Base-by-base conservation (phyloP, 2,797 vertebrate genomes). In the Trachops cirrhosus region DNA sequence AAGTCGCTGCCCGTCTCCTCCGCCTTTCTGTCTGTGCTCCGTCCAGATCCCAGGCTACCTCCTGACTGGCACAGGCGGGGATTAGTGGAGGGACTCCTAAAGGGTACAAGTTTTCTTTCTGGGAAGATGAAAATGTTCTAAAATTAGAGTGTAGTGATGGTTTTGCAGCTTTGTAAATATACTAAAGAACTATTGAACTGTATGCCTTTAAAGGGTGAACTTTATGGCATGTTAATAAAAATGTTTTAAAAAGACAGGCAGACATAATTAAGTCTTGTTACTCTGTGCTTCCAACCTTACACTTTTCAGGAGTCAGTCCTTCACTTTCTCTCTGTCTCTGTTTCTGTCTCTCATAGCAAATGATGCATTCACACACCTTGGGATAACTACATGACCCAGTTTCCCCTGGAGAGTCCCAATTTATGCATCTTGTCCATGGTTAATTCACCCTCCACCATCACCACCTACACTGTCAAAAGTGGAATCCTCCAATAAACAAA, bases 81-180 rank as follows among this genome's bases (percentile, higher is more conserved):
- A 26, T 37, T 19, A 14, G 67, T 29, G 34, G 32, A 16, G 26
- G 5, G 14, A 7, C 9, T 71, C n/a, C 46, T 89, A 39, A 70
- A 64, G 44, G 80, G 70, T 26, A 34, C 18, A 80, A 79, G 11
- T 14, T 62, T 62, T 62, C 29, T 62, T 62, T 62, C 29, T 14
- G 59, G 29, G 29, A 32, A 32, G 75, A 48, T 57, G 50, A 82
- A 64, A 50, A 67, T 75, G 21, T 50, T 95, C 94, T 91, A 91
- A 94, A 92, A 80, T 94, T 85, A 87, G 82, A 93, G 1, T 3
- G 6, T 48, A 32, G 37, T 4, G 5, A 41, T 77, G n/a, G 32
- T 67, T 75, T n/a, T 37, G 34, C 39, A 70, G 41, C 41, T 89
- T 62, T 89, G 86, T 86, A 92, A 96, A 89, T 62, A 86, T 18